Conservation (phyloP, 2,797 vertebrate genomes). For the Anguilla anguilla region DNA sequence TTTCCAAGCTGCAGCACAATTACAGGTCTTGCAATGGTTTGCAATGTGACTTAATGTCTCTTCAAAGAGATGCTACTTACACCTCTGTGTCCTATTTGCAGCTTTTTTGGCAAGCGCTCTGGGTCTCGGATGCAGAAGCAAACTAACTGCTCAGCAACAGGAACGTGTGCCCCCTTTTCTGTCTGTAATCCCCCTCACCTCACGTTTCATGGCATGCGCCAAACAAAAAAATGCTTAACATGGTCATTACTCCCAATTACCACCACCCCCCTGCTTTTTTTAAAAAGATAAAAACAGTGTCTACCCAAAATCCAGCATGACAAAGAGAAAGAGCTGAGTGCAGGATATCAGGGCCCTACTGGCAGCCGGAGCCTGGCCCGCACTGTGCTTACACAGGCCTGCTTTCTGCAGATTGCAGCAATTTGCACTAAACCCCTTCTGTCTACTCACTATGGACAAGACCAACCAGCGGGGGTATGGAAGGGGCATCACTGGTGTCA, state of each 20-base stretch:
- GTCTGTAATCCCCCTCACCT: neutral
- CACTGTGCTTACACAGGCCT: conserved; percentile 57
- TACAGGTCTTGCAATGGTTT: neutral
- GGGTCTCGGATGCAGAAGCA: neutral
- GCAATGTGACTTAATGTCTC: neutral
- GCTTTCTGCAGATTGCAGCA: conserved; percentile 78
- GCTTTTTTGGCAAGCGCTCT: neutral
- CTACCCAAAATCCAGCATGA: conserved; percentile 69
- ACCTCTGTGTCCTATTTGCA: neutral
- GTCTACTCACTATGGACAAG: conserved; percentile 66
- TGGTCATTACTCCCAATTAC: conserved; percentile 10
- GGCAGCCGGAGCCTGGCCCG: conserved; percentile 64
- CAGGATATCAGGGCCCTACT: conserved; percentile 64
- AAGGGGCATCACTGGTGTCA: conserved; percentile 24
- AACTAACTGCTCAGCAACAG: neutral
- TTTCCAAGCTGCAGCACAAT: neutral
- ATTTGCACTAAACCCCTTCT: conserved; percentile 71
- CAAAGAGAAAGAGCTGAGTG: conserved; percentile 79
- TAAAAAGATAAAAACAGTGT: conserved; percentile 50
- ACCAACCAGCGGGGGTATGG: conserved; percentile 28
- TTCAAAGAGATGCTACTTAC: neutral
- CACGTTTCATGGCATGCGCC: neutral
- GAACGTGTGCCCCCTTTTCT: neutral
- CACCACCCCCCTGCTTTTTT: conserved; percentile 46
- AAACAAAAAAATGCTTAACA: conserved; percentile 16